A percentile compares a stretch with the other conserved stretches of the same genome.
Evolutionary conservation across 1,140 invertebrate species (phyloP).

Genomic region (Drosophila athabasca): DNA sequence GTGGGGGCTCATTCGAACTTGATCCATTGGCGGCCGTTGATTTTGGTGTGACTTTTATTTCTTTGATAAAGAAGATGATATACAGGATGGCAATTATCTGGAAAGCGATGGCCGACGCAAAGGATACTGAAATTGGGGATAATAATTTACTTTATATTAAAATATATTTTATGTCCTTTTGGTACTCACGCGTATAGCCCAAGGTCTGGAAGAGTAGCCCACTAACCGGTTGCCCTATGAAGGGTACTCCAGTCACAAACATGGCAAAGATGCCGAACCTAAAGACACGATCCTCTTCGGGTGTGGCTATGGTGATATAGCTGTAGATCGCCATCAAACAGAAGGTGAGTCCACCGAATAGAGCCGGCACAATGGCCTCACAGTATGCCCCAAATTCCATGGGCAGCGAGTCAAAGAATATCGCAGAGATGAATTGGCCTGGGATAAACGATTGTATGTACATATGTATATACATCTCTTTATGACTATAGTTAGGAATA

Average conservation of each 20-base stretch:
- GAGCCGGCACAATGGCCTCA: slow-evolving; percentile 85
- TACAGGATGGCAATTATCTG: slow-evolving; percentile 79
- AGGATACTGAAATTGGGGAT: slow-evolving; percentile 58
- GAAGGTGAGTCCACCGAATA: slow-evolving; percentile 86
- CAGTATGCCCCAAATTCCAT: slow-evolving; percentile 85
- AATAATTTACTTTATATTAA: neutral
- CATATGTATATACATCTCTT: too few relatives aligned
- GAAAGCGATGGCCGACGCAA: slow-evolving; percentile 63
- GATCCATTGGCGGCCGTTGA: slow-evolving; percentile 6
- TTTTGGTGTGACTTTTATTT: slow-evolving; percentile 57
- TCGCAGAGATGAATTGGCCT: slow-evolving; percentile 75
- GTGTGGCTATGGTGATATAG: slow-evolving; percentile 86
- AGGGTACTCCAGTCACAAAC: slow-evolving; percentile 74
- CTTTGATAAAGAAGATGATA: slow-evolving; percentile 75
- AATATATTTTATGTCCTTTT: neutral
- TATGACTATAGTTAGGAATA: neutral
- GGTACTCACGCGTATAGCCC: slow-evolving; percentile 72
- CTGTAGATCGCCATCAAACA: slow-evolving; percentile 87
- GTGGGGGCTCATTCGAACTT: slow-evolving; percentile 28
- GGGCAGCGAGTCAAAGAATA: slow-evolving; percentile 83
- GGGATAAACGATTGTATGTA: neutral
- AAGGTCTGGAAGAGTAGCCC: slow-evolving; percentile 67
- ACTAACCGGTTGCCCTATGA: slow-evolving; percentile 71
- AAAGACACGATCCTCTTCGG: slow-evolving; percentile 86
- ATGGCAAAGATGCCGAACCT: slow-evolving; percentile 84